These are phyloP conservation scores for Ibycter americanus DNA, from an alignment of 2,797 vertebrate genomes.

Conservation along the genomic window DNA sequence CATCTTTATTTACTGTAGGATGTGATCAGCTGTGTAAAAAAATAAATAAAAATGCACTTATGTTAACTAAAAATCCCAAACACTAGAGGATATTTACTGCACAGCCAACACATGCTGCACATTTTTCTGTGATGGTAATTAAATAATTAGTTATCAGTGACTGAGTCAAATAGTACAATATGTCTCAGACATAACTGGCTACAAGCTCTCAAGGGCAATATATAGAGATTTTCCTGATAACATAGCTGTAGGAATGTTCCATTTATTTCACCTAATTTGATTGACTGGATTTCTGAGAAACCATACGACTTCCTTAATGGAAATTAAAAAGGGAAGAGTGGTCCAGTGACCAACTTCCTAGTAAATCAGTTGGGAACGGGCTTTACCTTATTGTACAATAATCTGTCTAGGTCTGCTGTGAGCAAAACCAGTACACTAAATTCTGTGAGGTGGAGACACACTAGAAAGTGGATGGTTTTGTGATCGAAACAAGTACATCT, in stretches of 20 bases:
- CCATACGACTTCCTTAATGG: not conserved
- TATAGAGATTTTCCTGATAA: not conserved
- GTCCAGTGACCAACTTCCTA: not conserved
- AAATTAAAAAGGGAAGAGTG: not conserved
- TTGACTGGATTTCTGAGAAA: not conserved
- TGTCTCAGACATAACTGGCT: not conserved
- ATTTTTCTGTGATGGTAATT: not conserved
- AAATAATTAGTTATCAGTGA: not conserved
- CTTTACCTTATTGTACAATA: not conserved
- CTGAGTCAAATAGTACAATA: not conserved
- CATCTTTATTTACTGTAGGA: not conserved
- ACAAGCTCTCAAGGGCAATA: not conserved
- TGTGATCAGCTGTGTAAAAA: not conserved
- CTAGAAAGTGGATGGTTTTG: not conserved
- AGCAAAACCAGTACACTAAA: not conserved
- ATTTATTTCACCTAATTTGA: not conserved
- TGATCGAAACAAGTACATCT: not conserved
- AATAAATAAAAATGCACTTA: not conserved
- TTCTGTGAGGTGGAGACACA: not conserved
- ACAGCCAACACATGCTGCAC: not conserved
- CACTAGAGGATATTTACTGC: not conserved
- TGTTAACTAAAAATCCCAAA: not conserved
- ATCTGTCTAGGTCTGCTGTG: not conserved
- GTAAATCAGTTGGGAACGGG: not conserved
- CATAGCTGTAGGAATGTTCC: not conserved